Base-by-base conservation (phyloP, 2,888 invertebrate species). In the Athalia cordata region DNA sequence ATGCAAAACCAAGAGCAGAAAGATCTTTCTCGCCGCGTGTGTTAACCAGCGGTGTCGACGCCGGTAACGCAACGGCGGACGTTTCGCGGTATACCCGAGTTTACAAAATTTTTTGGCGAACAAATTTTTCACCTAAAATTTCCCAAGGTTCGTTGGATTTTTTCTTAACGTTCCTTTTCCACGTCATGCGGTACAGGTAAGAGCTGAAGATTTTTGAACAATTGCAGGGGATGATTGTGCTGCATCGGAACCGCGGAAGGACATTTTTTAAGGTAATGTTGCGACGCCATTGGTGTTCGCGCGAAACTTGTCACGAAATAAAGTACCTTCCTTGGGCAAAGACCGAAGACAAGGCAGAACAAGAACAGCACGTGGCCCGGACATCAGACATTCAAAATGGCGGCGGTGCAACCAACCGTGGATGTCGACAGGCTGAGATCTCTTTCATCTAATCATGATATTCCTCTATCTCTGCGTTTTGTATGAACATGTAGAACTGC, bases 11-110 rank as follows among this genome's bases (percentile, higher is more conserved):
- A 50, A 64, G 29, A 15, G 29, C 49, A 64, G 64, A 64, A 55
- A 68, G 72, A 67, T 79, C 81, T 81, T 83, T 82, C 82, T 83
- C 83, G 80, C 83, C 81, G 82, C 82, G 83, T 82, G 83, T 83
- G 85, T 84, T 84, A 82, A 84, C 81, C 84, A 83, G 82, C 83
- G 82, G 84, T 82, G 83, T 82, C 82, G 81, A 81, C 83, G 81
- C 80, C 78, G 29, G 0, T 29, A 29, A 29, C 29, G 29, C 29
- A 29, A 29, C 29, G 29, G 29, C 29, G 29, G 29, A 29, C 29
- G 29, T 29, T 29, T 0, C 29, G 29, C 2, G 2, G 0, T 1
- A 29, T 29, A 29, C 29, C 1, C 29, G 29, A 29, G 29, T 29
- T 29, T 0, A n/a, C n/a, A 29, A 29, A 29, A 29, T 1, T 29